Conservation (phyloP, 2,797 vertebrate genomes). For the Macropodus opercularis region DNA sequence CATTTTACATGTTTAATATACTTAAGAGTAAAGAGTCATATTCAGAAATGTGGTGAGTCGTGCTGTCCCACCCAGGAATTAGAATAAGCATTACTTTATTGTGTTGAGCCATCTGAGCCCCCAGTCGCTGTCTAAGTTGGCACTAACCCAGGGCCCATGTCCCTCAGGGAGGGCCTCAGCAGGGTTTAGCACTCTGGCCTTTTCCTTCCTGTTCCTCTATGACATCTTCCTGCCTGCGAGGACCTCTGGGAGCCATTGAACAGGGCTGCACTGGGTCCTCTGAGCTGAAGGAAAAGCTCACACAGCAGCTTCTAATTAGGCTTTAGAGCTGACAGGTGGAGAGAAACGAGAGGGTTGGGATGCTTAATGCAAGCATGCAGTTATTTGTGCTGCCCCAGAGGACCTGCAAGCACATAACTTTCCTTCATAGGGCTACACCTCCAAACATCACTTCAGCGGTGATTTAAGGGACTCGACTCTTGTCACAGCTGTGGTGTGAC, state of each 20-base stretch:
- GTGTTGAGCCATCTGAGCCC: conserved; percentile 55
- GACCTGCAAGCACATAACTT: conserved; percentile 34
- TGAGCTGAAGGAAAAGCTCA: conserved; percentile 57
- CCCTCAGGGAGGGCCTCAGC: conserved; percentile 83
- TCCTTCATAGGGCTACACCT: conserved; percentile 38
- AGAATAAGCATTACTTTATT: conserved; percentile 49
- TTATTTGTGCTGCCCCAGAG: conserved; percentile 44
- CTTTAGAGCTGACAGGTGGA: conserved; percentile 64
- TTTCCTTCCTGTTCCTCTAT: conserved; percentile 92
- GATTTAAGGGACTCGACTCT: conserved; percentile 40
- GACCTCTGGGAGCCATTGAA: conserved; percentile 66
- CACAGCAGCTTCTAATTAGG: conserved; percentile 68
- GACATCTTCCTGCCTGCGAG: conserved; percentile 89
- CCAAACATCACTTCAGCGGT: conserved; percentile 37
- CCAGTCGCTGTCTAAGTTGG: conserved; percentile 87
- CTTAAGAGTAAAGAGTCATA: too few relatives aligned
- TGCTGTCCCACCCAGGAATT: conserved; percentile 47
- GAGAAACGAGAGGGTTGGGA: conserved; percentile 36
- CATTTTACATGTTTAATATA: neutral
- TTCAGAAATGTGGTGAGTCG: neutral
- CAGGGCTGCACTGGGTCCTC: conserved; percentile 39
- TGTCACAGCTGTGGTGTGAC: conserved; percentile 28
- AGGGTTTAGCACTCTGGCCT: conserved; percentile 86
- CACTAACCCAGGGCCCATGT: conserved; percentile 74
- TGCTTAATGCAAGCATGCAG: conserved; percentile 56